Base-by-base conservation (phyloP, 2,888 invertebrate genomes). In the Erannis defoliaria region DNA sequence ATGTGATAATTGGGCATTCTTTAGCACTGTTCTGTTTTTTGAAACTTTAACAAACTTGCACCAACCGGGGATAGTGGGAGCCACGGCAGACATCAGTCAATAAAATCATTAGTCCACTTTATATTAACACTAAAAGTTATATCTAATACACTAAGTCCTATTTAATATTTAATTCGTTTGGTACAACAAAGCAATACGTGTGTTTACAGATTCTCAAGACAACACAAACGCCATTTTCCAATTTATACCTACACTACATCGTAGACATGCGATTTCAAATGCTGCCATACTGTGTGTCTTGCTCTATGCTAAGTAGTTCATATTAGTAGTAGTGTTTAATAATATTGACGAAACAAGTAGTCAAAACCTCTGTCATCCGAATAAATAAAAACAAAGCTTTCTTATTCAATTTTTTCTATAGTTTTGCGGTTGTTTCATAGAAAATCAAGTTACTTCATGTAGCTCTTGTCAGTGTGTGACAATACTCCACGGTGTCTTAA, bases 41-140 rank as follows among this genome's bases (percentile, higher is more conserved):
- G 29, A 56, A 45, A 45, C 18, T 61, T 37, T 55, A 67, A 5
- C 49, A 56, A 37, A 59, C 59, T 23, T 66, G 71, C 74, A 90
- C 91, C 68, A 85, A 93, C 93, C 93, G 91, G 93, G 90, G 87
- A 93, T 90, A 90, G 85, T 92, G 84, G 92, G 90, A 86, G 93
- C 93, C 89, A 93, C 87, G 90, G 93, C 88, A 92, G 93, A 93
- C 93, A 93, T 93, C 90, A 84, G 93, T 91, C 90, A 90, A 83
- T 84, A 91, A 90, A 90, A 86, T 90, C 92, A 93, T 93, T 79
- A 90, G 92, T 89, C 80, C 85, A 85, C 88, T 79, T 82, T 88
- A 76, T 80, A 78, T 72, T 83, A 76, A 77, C 84, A 83, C 85
- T 81, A 76, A 55, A 62, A 71, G 77, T 74, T 74, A n/a, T 67